Base-by-base conservation (phyloP, 1,140 invertebrate genomes). In the Aphelenchoides avenae region DNA sequence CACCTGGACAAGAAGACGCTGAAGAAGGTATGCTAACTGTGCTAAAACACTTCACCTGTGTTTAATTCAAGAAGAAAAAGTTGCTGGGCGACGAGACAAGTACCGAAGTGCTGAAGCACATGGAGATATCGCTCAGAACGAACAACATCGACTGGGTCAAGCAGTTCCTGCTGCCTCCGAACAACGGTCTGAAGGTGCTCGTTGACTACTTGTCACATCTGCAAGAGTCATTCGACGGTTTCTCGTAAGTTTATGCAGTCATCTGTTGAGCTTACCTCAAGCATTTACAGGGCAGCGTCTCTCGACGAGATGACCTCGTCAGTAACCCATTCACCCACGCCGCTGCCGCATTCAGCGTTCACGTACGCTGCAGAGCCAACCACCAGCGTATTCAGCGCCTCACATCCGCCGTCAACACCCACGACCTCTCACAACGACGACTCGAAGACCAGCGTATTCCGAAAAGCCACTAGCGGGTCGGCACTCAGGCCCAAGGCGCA, bases 121-220 rank as follows among this genome's bases (percentile, higher is more conserved):
- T 99, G 66, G 93, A 98, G 83, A 98, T 97, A 74, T 98, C 94
- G 7, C 81, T 99, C 51, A 84, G 94, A 68, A 98, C 94, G 40
- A 98, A 98, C 83, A 89, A 94, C 78, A 98, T 99, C 74, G 93
- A 98, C 82, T 98, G 94, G 94, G 94, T 98, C 30, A 84, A 90
- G 70, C 90, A 96, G 80, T 99, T 98, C 81, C 82, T 99, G 36
- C 89, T 91, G 79, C 89, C 95, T 66, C 85, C 89, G 56, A 94
- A 97, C 80, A 86, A 89, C 78, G 94, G 94, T 3, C 80, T 99
- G 49, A 91, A 96, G 79, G 89, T 94, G 36, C 82, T 99, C 50
- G 89, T 98, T 54, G 91, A 96, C 79, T 99, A 98, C 82, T 84
- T 76, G 44, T 56, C 42, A 20, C 64, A 64, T 3, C 29, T 69